Evolutionary conservation across 2,113 vertebrate genomes (phyloP).

Genomic region (Peromyscus leucopus): DNA sequence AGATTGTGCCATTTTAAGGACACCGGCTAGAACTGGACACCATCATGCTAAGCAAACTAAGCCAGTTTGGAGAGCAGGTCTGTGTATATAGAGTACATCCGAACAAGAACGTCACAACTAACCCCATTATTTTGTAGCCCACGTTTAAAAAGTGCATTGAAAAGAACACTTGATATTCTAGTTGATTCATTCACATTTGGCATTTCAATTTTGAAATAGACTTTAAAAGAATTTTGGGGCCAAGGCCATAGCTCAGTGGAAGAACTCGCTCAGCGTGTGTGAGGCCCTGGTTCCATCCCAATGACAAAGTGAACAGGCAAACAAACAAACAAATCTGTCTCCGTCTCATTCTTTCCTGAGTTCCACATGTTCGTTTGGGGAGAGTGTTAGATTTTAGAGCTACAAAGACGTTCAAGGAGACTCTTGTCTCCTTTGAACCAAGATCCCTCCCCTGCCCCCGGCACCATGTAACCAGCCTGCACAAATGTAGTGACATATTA

Average conservation of each 20-base stretch:
- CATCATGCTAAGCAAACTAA: background rate
- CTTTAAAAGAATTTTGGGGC: background rate
- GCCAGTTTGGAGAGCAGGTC: background rate
- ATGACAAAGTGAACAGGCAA: background rate
- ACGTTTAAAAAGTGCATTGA: background rate
- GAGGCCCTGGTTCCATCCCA: background rate
- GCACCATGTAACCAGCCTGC: too few species aligned
- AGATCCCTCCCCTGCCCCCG: too few species aligned
- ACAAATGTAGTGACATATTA: too few species aligned
- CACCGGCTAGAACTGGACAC: background rate
- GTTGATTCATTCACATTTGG: background rate
- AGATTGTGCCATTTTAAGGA: background rate
- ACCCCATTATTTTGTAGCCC: background rate
- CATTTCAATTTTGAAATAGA: background rate
- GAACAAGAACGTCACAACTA: fast-evolving
- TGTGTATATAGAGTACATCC: background rate
- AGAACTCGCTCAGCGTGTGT: background rate
- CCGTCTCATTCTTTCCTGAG: background rate
- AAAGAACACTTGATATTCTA: background rate
- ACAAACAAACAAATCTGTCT: background rate
- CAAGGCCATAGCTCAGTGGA: too few species aligned
- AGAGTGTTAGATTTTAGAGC: background rate
- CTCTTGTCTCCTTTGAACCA: fast-evolving
- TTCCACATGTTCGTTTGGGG: background rate
- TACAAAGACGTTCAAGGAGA: background rate